Conservation (phyloP, 2,113 vertebrate genomes). For the Gobio gobio region DNA sequence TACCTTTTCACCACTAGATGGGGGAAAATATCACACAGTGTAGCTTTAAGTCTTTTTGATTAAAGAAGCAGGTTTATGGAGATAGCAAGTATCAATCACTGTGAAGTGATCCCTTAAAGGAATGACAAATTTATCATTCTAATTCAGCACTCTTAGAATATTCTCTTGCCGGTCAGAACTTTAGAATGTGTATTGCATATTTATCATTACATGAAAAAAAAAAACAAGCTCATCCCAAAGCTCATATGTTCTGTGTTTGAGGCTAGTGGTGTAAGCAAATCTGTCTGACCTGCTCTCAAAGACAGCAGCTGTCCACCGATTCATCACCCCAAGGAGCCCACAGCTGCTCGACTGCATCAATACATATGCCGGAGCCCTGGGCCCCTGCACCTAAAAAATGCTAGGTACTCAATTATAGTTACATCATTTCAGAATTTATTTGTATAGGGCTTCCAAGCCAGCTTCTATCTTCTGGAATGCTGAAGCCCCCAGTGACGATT, state of each 20-base stretch:
- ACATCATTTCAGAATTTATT: neutral
- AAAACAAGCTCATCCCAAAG: neutral
- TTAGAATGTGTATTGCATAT: neutral
- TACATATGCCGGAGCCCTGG: neutral
- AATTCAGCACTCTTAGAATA: conserved; percentile 20
- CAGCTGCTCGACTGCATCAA: conserved; percentile 29
- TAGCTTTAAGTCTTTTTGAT: neutral
- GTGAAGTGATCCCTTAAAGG: neutral
- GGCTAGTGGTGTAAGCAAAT: neutral
- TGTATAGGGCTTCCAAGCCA: neutral
- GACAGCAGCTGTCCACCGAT: conserved; percentile 7
- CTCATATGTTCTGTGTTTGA: conserved; percentile 10
- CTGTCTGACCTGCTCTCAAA: neutral
- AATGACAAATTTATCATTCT: neutral
- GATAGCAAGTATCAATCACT: neutral
- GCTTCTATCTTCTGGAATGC: neutral
- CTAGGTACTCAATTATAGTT: neutral
- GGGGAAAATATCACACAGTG: no score
- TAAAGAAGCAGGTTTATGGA: neutral
- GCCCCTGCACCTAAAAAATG: neutral
- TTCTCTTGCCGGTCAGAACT: neutral
- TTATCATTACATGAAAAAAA: neutral
- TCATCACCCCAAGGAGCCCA: conserved; percentile 13
- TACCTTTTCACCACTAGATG: no score
- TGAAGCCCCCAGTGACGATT: neutral